These are phyloP conservation scores for Urosaurus nigricauda DNA, from an alignment of 2,797 vertebrate genomes.

Conservation along the genomic window DNA sequence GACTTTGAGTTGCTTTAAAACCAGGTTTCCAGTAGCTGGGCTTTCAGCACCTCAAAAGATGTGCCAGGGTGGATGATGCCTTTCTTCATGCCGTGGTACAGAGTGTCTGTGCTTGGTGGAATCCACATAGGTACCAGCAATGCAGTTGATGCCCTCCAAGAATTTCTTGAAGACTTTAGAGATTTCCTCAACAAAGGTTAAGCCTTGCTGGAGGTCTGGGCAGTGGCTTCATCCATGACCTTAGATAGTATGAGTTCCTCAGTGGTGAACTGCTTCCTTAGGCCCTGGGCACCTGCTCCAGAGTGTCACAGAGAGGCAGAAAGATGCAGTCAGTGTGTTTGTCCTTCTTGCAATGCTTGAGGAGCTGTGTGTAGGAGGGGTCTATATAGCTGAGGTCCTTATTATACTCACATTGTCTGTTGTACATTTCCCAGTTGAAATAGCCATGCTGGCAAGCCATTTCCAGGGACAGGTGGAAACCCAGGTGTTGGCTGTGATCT, in stretches of 20 bases:
- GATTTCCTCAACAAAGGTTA: slow-evolving; percentile 91
- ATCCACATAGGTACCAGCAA: slow-evolving; percentile 92
- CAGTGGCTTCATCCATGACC: slow-evolving; percentile 91
- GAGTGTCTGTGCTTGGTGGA: slow-evolving; percentile 91
- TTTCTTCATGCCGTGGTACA: slow-evolving; percentile 98
- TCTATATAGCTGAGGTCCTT: slow-evolving; percentile 90
- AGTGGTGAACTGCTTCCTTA: slow-evolving; percentile 93
- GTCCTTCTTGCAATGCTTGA: slow-evolving; percentile 89
- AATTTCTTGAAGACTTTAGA: slow-evolving; percentile 88
- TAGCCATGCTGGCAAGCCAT: slow-evolving; percentile 90
- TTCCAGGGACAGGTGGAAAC: slow-evolving; percentile 93
- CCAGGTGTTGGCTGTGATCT: slow-evolving; percentile 90
- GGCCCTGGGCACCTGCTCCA: slow-evolving; percentile 89
- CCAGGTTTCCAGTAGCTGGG: slow-evolving; percentile 75
- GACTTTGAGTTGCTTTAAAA: slow-evolving; percentile 82
- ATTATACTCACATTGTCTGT: slow-evolving; percentile 85
- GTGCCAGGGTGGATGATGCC: slow-evolving; percentile 98
- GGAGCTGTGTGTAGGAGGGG: slow-evolving; percentile 91
- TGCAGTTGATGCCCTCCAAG: slow-evolving; percentile 95
- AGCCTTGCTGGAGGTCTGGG: slow-evolving; percentile 88
- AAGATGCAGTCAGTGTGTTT: slow-evolving; percentile 86
- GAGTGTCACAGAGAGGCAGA: slow-evolving; percentile 87
- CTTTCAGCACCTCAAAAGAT: slow-evolving; percentile 96
- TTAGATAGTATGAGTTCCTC: slow-evolving; percentile 91
- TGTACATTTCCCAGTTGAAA: slow-evolving; percentile 90